A percentile compares a stretch with the other conserved stretches of the same genome.
These are phyloP conservation scores for Uropetala carovei DNA, from an alignment of 2,888 invertebrate species.

Conservation along the genomic window DNA sequence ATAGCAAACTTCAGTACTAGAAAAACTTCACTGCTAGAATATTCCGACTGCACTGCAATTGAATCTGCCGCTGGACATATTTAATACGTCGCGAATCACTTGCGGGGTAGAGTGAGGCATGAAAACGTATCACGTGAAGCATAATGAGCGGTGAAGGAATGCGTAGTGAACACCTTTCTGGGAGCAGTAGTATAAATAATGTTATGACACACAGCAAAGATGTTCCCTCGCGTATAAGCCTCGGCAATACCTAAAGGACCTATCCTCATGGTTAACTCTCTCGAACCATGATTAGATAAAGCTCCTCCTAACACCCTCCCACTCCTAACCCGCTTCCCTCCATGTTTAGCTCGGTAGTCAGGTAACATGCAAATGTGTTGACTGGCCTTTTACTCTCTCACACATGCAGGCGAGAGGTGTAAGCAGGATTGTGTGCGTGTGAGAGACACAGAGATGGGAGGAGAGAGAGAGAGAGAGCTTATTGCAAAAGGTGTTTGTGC, in stretches of 20 bases:
- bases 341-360: background rate
- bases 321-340: background rate
- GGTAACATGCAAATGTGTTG: conserved; percentile 14
- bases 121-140: no score
- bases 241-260: background rate
- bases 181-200: background rate
- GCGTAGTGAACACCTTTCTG: background rate
- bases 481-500: conserved; percentile 22
- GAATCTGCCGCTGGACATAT: no score
- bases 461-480: background rate
- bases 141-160: background rate
- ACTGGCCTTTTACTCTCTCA: background rate
- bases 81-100: no score
- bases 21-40: no score
- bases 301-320: background rate
- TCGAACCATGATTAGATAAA: background rate
- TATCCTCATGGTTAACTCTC: background rate
- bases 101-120: no score
- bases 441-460: background rate
- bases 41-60: no score
- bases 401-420: background rate
- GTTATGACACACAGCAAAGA: background rate
- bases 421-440: background rate
- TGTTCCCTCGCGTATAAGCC: background rate
- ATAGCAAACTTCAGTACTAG: no score